A percentile compares a stretch with the other conserved stretches of the same genome.
Evolutionary conservation across 2,113 vertebrate species (phyloP).

Genomic region (Pseudonaja textilis): DNA sequence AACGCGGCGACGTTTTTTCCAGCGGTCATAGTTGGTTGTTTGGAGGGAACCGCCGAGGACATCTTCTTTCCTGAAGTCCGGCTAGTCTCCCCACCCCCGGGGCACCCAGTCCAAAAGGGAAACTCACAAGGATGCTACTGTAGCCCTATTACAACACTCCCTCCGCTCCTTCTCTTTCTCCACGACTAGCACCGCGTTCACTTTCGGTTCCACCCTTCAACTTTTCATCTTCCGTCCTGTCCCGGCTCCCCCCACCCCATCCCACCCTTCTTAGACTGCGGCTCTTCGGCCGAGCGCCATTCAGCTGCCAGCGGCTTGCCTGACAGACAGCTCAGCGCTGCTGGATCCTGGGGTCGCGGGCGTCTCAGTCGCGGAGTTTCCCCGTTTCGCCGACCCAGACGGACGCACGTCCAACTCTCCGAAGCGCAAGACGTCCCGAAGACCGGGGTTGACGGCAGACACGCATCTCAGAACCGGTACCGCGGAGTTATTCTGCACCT

Average conservation of each 20-base stretch:
- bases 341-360: background rate
- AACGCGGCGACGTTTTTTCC: background rate
- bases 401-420: background rate
- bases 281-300: background rate
- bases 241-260: background rate
- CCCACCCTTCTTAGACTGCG: rapidly evolving
- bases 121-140: background rate
- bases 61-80: background rate
- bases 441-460: background rate
- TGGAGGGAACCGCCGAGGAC: background rate
- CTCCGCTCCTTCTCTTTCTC: background rate
- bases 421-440: background rate
- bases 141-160: background rate
- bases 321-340: background rate
- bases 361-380: background rate
- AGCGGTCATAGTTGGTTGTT: background rate
- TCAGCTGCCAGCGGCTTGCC: background rate
- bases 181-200: background rate
- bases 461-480: rapidly evolving
- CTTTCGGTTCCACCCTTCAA: background rate
- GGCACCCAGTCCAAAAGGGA: background rate
- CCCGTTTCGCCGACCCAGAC: background rate
- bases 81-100: background rate
- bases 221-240: background rate
- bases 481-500: background rate